Evolutionary conservation across 2,797 vertebrate species (phyloP).

Genomic region (Acanthurus lineatus): DNA sequence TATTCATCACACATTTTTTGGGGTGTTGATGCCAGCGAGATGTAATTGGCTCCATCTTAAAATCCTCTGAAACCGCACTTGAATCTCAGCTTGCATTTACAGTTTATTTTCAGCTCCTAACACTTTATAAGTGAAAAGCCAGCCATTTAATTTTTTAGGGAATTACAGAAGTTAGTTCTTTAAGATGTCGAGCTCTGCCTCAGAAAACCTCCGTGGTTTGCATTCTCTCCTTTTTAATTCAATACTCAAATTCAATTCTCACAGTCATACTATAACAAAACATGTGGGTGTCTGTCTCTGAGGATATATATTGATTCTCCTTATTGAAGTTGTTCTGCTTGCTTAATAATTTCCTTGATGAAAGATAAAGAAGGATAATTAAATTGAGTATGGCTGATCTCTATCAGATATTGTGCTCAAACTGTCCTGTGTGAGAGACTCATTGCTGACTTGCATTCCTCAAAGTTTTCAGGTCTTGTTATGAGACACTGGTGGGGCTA

Average conservation of each 20-base stretch:
- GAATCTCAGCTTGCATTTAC: neutral
- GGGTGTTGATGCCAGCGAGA: neutral
- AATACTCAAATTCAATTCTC: neutral
- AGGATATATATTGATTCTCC: neutral
- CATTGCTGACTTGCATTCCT: conserved; percentile 19
- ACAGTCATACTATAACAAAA: neutral
- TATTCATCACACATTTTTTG: neutral
- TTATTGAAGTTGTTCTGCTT: neutral
- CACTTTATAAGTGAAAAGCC: neutral
- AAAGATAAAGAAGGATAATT: neutral
- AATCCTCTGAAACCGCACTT: neutral
- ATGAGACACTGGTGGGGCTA: conserved; percentile 1
- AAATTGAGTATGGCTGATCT: neutral
- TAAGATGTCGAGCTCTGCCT: neutral
- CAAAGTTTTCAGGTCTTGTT: neutral
- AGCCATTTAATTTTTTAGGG: neutral
- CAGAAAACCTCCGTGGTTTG: neutral
- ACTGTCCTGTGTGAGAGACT: neutral
- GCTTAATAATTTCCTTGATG: neutral
- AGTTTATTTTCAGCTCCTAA: neutral
- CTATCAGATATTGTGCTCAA: neutral
- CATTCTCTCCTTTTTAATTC: neutral
- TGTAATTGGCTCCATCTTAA: conserved; percentile 2
- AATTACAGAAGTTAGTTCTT: neutral
- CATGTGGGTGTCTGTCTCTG: conserved; percentile 7